A percentile compares a stretch with the other conserved stretches of the same genome.
phyloP scores from a whole-genome alignment of 2,888 invertebrate species.

The Dynastes grantii region DNA sequence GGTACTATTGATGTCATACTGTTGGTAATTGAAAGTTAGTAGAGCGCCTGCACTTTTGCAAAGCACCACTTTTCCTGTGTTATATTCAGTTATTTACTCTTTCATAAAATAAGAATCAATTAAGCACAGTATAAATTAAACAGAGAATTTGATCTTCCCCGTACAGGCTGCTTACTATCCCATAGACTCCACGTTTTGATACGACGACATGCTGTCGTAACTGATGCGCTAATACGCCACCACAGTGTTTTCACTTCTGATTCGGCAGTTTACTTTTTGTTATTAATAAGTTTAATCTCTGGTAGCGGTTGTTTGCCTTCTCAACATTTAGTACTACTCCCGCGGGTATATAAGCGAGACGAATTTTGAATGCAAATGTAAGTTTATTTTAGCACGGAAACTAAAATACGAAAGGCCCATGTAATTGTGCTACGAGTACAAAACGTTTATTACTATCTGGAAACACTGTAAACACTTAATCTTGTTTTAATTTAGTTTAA shows the following conservation, averaged over 20 bases:
- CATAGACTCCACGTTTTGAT: background rate
- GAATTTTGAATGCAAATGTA: background rate
- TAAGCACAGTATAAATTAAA: too few species aligned
- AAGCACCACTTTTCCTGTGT: too few species aligned
- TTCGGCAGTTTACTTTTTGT: constrained; percentile 27
- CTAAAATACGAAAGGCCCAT: background rate
- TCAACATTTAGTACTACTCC: constrained; percentile 22
- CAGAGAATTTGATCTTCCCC: too few species aligned
- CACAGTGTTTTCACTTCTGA: constrained; percentile 20
- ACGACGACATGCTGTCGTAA: background rate
- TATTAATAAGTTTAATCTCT: constrained; percentile 31
- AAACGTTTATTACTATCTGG: background rate
- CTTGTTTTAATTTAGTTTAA: background rate
- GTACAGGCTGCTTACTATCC: too few species aligned
- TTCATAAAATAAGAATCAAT: too few species aligned
- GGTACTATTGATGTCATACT: too few species aligned
- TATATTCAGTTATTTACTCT: too few species aligned
- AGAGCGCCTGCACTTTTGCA: too few species aligned
- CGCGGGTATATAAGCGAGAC: background rate
- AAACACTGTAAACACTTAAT: background rate
- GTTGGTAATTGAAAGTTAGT: too few species aligned
- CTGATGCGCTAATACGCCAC: background rate
- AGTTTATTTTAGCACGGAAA: constrained; percentile 22
- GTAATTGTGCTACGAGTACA: background rate
- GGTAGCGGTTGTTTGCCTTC: constrained; percentile 10